Evolutionary conservation across 2,113 vertebrate genomes (phyloP), one percentile per base, ranked within the genome.

Genomic region (Cnemophilus loriae): DNA sequence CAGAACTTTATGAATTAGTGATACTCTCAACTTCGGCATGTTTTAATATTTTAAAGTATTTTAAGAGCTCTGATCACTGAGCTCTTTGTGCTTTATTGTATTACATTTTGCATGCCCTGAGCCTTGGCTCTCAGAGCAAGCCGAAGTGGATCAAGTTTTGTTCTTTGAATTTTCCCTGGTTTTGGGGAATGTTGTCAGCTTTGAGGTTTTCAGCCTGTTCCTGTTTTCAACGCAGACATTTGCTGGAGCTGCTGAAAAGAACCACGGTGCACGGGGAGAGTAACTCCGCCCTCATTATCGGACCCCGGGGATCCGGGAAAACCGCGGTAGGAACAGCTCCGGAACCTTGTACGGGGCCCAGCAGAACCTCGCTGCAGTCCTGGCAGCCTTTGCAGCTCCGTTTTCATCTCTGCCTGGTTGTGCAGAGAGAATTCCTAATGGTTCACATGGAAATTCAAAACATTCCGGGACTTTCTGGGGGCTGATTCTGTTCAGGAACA

Each of bases 201-300:
- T 28, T 37, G 56, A 80, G 47, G 21, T 41, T 88, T 35, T 46
- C 73, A 86, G 44, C 46, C 59, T 76, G 0, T 71, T 94, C 55
- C 52, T 97, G 42, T 81, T 94, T 32, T 33, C 87, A 32, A 95
- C 97, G 42, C 97, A 99, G 99, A 63, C 98, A 99, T 85, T 97
- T 99, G 87, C 96, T 99, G 97, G 99, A 99, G 87, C 97, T 99
- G 93, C 98, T 99, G 92, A 99, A 94, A 92, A 98, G 98, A 80
- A 99, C 99, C 16, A 98, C 97, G 19, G 35, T 98, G 92, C 97
- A 99, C 12, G 99, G 99, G 79, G 99, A 99, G 96, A 99, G 99
- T 73, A 99, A 99, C 74, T 99, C 99, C 3, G 98, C 99, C 59
- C 98, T 99, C 18, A 97, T 99, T 46, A 98, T 99, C 30, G 99